Evolutionary conservation across 2,113 vertebrate species (phyloP), one percentile per base, ranked within the genome.

Genomic region (Hippocampus guttulatus): DNA sequence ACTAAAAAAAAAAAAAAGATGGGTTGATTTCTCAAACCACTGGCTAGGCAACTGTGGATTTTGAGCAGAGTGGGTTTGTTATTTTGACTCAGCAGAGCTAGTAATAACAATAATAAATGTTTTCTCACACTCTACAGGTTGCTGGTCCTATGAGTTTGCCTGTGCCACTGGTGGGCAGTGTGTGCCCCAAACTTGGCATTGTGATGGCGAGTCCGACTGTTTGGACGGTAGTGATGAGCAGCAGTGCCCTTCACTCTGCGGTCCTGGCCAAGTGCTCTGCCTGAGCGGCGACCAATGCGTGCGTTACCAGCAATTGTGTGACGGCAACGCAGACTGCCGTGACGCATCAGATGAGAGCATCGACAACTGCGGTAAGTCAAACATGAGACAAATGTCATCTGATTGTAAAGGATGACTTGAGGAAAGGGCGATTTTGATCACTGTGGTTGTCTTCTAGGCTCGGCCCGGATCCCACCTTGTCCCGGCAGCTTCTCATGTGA

Each of bases 201-300:
- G 95, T 7, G 95, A 97, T 0, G 79, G 89, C 0, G 95, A 98
- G 79, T 93, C 93, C 0, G 95, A 98, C 87, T 96, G 95, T 75
- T 12, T 69, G 2, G 94, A 96, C 0, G 92, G 88, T 8, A 94
- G 92, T 1, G 95, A 97, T 2, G 95, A 98, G 81, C 69, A 71
- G 3, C 77, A 76, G 23, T 89, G 71, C 30, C 23, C 80, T 0
- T 70, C 45, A 33, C 79, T 16, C 4, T 98, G 95, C 1, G 88
- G 90, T 72, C 77, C 84, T 0, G 88, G 87, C 9, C 90, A 93
- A 74, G 87, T 89, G 71, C 69, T 73, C 1, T 94, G 93, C 71
- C 79, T 81, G 15, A 87, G 82, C 3, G 90, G 89, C 41, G 90
- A 88, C 70, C 92, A 93, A 83, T 94, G 93, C 60, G 83, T 94